Evolutionary conservation across 2,113 vertebrate genomes (phyloP).

Genomic region (Misgurnus mizolepis): DNA sequence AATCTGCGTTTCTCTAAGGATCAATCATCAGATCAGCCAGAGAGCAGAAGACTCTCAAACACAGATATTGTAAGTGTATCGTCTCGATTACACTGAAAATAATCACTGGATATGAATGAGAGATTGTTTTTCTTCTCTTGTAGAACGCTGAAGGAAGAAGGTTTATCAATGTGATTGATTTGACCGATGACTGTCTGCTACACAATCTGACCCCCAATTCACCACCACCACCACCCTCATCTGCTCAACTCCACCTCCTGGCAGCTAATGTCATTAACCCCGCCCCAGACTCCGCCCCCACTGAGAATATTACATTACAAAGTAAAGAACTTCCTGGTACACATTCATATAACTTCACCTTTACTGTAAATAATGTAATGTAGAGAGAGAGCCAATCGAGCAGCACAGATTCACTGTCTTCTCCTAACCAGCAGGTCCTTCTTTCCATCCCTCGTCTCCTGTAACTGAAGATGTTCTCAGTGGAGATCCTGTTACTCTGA

Average conservation of each 20-base stretch:
- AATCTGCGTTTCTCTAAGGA: conserved; percentile 61
- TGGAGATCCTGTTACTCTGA: conserved; percentile 55
- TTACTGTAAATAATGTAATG: too few species aligned
- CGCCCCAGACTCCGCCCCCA: conserved; percentile 1
- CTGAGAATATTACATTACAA: conserved; percentile 6
- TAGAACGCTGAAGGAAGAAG: conserved; percentile 64
- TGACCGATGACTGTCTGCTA: conserved; percentile 72
- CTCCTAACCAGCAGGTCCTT: conserved; percentile 38
- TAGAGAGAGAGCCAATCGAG: too few species aligned
- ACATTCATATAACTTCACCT: background rate
- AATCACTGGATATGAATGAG: background rate
- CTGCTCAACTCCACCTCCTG: conserved; percentile 71
- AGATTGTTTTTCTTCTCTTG: background rate
- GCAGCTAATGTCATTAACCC: conserved; percentile 68
- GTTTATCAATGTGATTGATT: conserved; percentile 82
- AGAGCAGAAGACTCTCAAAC: conserved; percentile 23
- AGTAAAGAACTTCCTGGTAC: conserved; percentile 56
- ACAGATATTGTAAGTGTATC: conserved; percentile 63
- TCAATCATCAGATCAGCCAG: conserved; percentile 46
- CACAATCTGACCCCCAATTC: conserved; percentile 58
- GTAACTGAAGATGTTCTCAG: conserved; percentile 24
- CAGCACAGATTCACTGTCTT: background rate
- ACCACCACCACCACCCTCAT: conserved; percentile 59
- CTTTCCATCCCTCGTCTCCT: conserved; percentile 11
- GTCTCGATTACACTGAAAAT: background rate